phyloP scores from a whole-genome alignment of 2,797 vertebrate genomes.

The Hyperoplus immaculatus region DNA sequence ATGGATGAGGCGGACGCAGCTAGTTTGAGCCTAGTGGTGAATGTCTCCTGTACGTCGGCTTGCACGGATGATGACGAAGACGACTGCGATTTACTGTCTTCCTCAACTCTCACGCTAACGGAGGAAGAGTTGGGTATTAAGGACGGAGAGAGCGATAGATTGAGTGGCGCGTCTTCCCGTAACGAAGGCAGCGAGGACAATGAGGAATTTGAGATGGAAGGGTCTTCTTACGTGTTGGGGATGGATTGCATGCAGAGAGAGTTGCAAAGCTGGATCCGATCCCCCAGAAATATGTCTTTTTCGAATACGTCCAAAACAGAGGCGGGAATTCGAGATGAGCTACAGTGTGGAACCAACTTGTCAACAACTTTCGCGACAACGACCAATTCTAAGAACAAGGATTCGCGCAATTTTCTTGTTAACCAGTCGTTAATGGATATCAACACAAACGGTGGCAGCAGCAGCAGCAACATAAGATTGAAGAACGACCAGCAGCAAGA shows the following conservation, averaged over 20 bases:
- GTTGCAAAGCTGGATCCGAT: conserved; percentile 93
- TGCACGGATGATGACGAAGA: conserved; percentile 97
- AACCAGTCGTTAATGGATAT: conserved; percentile 80
- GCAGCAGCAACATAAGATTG: conserved; percentile 32
- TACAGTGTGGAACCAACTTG: conserved; percentile 84
- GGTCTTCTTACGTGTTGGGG: conserved; percentile 89
- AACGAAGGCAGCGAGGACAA: conserved; percentile 86
- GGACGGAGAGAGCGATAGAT: conserved; percentile 87
- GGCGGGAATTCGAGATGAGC: conserved; percentile 87
- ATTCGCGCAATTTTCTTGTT: no score
- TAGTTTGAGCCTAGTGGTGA: conserved; percentile 98
- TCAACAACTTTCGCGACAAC: conserved; percentile 22
- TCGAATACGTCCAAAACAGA: conserved; percentile 80
- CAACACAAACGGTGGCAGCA: conserved; percentile 76
- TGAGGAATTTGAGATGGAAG: conserved; percentile 93
- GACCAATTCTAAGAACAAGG: conserved; percentile 29
- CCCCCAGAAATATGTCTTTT: conserved; percentile 71
- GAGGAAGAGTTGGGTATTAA: conserved; percentile 95
- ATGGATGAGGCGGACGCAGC: conserved; percentile 91
- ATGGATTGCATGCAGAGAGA: conserved; percentile 95
- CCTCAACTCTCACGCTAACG: conserved; percentile 96
- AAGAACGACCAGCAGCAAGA: conserved; percentile 66
- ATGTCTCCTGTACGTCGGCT: conserved; percentile 95
- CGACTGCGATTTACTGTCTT: conserved; percentile 96
- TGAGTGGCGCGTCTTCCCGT: conserved; percentile 69